A percentile compares a stretch with the other conserved stretches of the same genome.
Conservation (phyloP, 2,888 invertebrate species). For the Liopterus haemorrhoidalis region DNA sequence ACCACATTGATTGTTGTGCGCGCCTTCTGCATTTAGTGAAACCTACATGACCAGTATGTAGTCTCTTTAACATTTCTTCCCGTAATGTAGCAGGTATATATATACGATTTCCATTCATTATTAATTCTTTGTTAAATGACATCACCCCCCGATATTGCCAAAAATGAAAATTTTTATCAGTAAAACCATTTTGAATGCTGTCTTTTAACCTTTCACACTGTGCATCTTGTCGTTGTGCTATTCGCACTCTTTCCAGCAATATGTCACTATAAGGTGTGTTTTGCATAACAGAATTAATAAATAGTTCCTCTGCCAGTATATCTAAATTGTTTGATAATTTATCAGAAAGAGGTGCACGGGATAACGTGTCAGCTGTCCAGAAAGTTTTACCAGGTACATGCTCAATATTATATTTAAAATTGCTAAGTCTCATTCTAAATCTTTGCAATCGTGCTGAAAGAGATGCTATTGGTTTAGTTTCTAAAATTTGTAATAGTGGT, state of each 20-base stretch:
- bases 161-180: too few relatives aligned
- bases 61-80: neutral
- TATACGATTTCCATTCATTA: neutral
- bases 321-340: too few relatives aligned
- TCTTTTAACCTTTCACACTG: too few relatives aligned
- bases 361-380: slow-evolving; percentile 35
- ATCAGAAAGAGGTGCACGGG: too few relatives aligned
- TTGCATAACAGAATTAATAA: too few relatives aligned
- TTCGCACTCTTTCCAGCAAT: too few relatives aligned
- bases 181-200: too few relatives aligned
- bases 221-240: too few relatives aligned
- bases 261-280: too few relatives aligned
- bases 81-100: neutral
- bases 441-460: slow-evolving; percentile 40
- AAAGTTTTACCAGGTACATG: slow-evolving; percentile 37
- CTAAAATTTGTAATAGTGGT: slow-evolving; percentile 37
- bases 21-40: neutral
- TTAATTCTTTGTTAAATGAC: too few relatives aligned
- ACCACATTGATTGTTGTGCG: neutral
- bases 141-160: too few relatives aligned
- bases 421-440: slow-evolving; percentile 36
- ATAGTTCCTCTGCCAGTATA: too few relatives aligned
- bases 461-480: slow-evolving; percentile 37
- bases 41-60: neutral
- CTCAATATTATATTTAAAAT: slow-evolving; percentile 32